Evolutionary conservation across 2,888 invertebrate genomes (phyloP).

Genomic region (Andrena haemorrhoa): DNA sequence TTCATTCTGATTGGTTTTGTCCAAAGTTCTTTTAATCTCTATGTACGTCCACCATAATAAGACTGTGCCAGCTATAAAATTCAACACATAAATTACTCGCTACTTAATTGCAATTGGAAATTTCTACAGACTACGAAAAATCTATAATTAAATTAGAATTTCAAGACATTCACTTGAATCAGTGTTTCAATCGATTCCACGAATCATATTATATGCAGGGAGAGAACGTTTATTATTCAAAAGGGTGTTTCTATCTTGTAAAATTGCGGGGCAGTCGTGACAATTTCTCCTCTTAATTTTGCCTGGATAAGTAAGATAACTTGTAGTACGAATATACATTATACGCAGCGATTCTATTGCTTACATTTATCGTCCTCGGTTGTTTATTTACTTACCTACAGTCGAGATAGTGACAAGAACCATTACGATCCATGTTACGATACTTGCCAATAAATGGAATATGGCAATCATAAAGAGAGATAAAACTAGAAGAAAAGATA

Average conservation of each 20-base stretch:
- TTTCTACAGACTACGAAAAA: constrained; percentile 7
- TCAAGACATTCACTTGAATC: not conserved
- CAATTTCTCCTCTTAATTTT: constrained; percentile 32
- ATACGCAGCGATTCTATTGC: not conserved
- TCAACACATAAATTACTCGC: constrained; percentile 10
- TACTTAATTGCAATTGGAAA: not conserved
- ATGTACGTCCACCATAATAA: constrained; percentile 96
- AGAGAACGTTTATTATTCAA: constrained; percentile 17
- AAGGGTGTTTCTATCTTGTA: constrained; percentile 21
- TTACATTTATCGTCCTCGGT: not conserved
- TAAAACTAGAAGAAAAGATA: constrained; percentile 87
- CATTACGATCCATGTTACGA: constrained; percentile 96
- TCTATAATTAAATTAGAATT: constrained; percentile 3
- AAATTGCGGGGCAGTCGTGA: constrained; percentile 7
- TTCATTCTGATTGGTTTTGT: constrained; percentile 85
- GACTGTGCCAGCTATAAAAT: constrained; percentile 87
- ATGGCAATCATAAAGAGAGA: constrained; percentile 93
- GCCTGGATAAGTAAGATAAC: constrained; percentile 23
- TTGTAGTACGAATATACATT: constrained; percentile 6
- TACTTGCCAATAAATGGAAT: constrained; percentile 92
- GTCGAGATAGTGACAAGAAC: constrained; percentile 91
- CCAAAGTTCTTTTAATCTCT: constrained; percentile 89
- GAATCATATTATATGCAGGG: constrained; percentile 1
- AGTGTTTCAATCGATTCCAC: constrained; percentile 13
- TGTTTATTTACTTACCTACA: constrained; percentile 86